Evolutionary conservation across 2,888 invertebrate species (phyloP), one percentile per base, ranked within the genome.

Genomic region (Pandemis heparana): DNA sequence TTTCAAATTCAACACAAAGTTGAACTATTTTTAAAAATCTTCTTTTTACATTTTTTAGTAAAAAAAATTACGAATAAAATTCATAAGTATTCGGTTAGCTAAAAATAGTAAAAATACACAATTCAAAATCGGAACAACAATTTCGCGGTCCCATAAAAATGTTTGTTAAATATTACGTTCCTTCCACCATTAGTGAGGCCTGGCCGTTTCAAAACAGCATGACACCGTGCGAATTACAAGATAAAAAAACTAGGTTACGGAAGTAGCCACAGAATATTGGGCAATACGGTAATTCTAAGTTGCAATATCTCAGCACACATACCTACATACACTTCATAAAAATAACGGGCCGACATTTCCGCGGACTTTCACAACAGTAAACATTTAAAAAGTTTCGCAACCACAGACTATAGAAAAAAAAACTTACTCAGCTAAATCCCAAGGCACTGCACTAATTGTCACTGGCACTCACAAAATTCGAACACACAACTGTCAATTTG

Each of bases 381-480:
- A 81, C 83, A 82, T 82, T 80, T 81, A 84, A 81, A 82, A 79
- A 74, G 79, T 81, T 79, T 79, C 83, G 82, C 84, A 82, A 86
- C 77, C 76, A 82, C 81, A 76, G 77, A 70, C 71, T 74, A 76
- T 43, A 74, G 71, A 72, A 75, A 71, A 71, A 74, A 77, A 75
- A 75, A 80, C 83, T 82, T 75, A 83, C 83, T 82, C 78, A 76
- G 78, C 72, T 77, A 71, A 70, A 69, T 60, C 56, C 68, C 41
- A 18, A 61, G 77, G 76, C 78, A 79, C 76, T 79, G 72, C 78
- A 79, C 81, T 78, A 75, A 72, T 73, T 79, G 81, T 77, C 86
- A 85, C 85, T 80, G 77, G 79, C 85, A 84, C 84, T 78, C 82
- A 81, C 82, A 77, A 74, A 76, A 72, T 74, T 73, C 67, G 75